Conservation (phyloP, 23 tunicate species). For the Trididemnum clinides region DNA sequence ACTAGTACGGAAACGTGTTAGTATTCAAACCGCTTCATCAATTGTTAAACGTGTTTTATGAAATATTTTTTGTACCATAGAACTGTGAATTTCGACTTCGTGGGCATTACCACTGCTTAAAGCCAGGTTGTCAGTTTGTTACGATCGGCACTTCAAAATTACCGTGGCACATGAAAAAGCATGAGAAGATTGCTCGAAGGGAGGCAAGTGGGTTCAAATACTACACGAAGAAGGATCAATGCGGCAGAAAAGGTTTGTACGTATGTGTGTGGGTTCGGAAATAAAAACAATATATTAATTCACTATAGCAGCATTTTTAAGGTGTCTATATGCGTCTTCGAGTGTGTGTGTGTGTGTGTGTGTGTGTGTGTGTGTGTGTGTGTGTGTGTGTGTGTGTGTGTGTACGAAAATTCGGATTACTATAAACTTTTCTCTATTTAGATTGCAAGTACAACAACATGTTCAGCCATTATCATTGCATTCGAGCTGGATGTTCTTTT, state of each 20-base stretch:
- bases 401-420: too few relatives aligned
- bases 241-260: constrained; percentile 61
- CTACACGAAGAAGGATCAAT: constrained; percentile 83
- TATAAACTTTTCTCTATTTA: neutral
- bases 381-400: too few relatives aligned
- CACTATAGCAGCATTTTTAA: too few relatives aligned
- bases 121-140: constrained; percentile 79
- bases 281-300: too few relatives aligned
- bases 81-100: constrained; percentile 82
- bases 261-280: too few relatives aligned
- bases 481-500: constrained; percentile 64
- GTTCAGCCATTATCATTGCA: constrained; percentile 90
- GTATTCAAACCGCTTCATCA: too few relatives aligned
- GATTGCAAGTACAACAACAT: constrained; percentile 82
- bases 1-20: too few relatives aligned
- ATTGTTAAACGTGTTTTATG: too few relatives aligned
- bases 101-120: constrained; percentile 88
- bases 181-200: constrained; percentile 75
- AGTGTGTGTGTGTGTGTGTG: too few relatives aligned
- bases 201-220: constrained; percentile 89
- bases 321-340: too few relatives aligned
- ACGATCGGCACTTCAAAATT: constrained; percentile 87
- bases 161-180: constrained; percentile 91
- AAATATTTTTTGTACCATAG: too few relatives aligned
- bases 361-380: too few relatives aligned